These are phyloP conservation scores for Xiphophorus couchianus DNA, from an alignment of 2,113 vertebrate genomes.

Conservation along the genomic window DNA sequence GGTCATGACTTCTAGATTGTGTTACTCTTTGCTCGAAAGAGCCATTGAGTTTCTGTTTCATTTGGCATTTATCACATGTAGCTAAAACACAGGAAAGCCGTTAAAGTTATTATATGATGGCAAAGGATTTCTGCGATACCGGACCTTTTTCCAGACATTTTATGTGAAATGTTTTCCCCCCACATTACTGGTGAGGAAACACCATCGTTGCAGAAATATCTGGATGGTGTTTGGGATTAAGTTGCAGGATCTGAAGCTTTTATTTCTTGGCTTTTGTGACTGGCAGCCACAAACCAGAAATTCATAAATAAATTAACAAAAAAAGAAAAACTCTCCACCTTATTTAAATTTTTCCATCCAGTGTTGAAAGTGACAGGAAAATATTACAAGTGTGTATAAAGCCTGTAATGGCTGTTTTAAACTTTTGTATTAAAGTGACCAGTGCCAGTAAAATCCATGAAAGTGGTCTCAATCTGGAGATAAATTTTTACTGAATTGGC, in stretches of 20 bases:
- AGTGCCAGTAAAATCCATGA: neutral
- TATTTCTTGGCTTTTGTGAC: neutral
- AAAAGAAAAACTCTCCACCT: neutral
- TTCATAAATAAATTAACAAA: neutral
- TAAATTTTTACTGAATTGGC: too few species aligned
- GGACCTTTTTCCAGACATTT: neutral
- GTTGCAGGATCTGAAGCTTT: conserved; percentile 1
- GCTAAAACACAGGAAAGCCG: neutral
- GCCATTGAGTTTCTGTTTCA: neutral
- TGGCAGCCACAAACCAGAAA: neutral
- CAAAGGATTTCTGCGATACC: neutral
- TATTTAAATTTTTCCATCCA: too few species aligned
- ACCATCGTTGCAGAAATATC: neutral
- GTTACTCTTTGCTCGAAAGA: neutral
- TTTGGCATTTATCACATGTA: neutral
- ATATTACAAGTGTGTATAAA: neutral
- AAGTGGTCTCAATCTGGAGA: neutral
- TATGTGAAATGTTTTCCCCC: neutral
- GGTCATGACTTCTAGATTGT: neutral
- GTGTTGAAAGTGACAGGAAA: neutral
- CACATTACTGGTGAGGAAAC: neutral
- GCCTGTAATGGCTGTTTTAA: neutral
- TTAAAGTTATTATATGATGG: neutral
- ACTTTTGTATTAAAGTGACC: neutral
- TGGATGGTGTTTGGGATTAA: neutral